A percentile compares a stretch with the other conserved stretches of the same genome.
phyloP scores from a whole-genome alignment of 2,888 invertebrate species.

The Philhelius pedissequus region DNA sequence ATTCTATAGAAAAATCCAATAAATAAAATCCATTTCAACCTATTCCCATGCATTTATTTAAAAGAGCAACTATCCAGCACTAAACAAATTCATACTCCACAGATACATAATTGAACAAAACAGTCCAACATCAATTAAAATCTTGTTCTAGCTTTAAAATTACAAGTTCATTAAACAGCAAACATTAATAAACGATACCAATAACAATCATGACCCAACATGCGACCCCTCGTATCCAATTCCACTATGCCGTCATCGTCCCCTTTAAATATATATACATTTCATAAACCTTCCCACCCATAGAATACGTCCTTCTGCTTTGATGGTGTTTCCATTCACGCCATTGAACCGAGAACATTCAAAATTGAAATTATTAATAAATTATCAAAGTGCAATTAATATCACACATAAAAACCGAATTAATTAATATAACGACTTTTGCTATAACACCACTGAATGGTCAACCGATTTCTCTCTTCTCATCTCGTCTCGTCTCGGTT shows the following conservation, averaged over 20 bases:
- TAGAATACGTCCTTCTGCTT: conserved; percentile 7
- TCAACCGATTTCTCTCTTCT: conserved; percentile 17
- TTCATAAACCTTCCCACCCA: not conserved
- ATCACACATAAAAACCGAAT: conserved; percentile 67
- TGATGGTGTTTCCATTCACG: conserved; percentile 57
- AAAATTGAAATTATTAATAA: conserved; percentile 68
- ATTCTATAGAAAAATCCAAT: too few species aligned
- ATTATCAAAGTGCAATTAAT: conserved; percentile 68
- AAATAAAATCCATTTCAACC: too few species aligned
- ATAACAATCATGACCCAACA: conserved; percentile 47
- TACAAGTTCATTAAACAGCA: conserved; percentile 61
- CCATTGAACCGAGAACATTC: conserved; percentile 58
- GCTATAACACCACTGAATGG: not conserved
- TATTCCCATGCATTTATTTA: too few species aligned
- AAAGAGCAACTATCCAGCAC: not conserved
- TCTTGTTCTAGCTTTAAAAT: conserved; percentile 47
- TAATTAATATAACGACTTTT: conserved; percentile 62
- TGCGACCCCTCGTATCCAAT: not conserved
- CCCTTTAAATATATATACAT: not conserved
- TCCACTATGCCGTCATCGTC: not conserved
- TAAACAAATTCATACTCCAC: not conserved
- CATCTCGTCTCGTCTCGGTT: not conserved
- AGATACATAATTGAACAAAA: not conserved
- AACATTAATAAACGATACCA: conserved; percentile 48
- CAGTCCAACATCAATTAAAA: conserved; percentile 54